Evolutionary conservation across 2,113 vertebrate species (phyloP).

Genomic region (Mungos mungo): DNA sequence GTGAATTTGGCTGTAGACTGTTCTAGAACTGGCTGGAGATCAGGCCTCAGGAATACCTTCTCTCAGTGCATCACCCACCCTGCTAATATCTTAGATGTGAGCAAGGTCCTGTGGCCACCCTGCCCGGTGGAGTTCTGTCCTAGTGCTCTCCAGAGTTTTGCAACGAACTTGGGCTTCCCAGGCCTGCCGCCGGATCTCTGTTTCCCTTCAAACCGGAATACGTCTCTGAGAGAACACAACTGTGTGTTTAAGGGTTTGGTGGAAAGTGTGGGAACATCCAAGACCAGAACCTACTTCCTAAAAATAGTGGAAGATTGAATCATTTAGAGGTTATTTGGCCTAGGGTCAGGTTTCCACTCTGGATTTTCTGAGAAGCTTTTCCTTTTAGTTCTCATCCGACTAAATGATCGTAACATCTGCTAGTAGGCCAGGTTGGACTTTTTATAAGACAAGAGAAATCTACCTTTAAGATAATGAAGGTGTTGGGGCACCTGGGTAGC

Average conservation of each 20-base stretch:
- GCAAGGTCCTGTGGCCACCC: not conserved
- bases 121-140: not conserved
- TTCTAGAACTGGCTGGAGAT: not conserved
- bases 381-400: not conserved
- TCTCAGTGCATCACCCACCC: not conserved
- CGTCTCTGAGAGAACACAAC: not conserved
- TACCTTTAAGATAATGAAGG: not conserved
- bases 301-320: not conserved
- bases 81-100: not conserved
- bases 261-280: not conserved
- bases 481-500: too few species aligned
- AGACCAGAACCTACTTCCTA: not conserved
- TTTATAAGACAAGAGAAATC: not conserved
- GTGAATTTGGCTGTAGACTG: not conserved
- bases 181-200: not conserved
- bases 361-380: slow-evolving; percentile 2
- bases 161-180: not conserved
- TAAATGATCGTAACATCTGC: not conserved
- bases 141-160: not conserved
- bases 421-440: not conserved
- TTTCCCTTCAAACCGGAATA: not conserved
- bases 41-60: not conserved
- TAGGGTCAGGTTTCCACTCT: not conserved
- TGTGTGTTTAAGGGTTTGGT: not conserved
- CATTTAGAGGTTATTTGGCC: not conserved